Evolutionary conservation across 2,113 vertebrate species (phyloP), one percentile per base, ranked within the genome.

Genomic region (Onychorhynchus coronatus): DNA sequence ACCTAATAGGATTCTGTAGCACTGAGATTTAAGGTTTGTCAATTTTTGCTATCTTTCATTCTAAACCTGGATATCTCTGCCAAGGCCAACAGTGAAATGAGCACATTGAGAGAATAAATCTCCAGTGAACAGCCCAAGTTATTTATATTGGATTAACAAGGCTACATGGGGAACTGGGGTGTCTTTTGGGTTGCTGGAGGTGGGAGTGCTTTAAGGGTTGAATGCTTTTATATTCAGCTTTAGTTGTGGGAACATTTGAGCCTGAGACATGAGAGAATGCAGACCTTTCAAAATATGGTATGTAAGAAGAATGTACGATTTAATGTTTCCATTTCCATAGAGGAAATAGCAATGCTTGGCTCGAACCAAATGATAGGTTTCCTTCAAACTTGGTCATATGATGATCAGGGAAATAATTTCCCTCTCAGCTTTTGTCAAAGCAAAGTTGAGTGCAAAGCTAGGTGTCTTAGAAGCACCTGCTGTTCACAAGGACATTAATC

Each of bases 291-390:
- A 83, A 92, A 92, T 75, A 78, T 10, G 70, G 85, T 95, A 78
- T 95, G 89, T 81, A 67, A 93, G 89, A 93, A 91, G 91, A 96
- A 96, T 73, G 68, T 91, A 67, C 91, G 92, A 96, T 97, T 96
- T 96, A 96, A 77, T 91, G 85, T 95, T 96, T 95, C 93, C 82
- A 92, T 96, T 96, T 94, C 93, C 88, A 84, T 25, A 44, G 89
- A 92, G 87, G 85, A 96, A 97, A 96, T 75, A 94, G 88, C 86
- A 95, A 85, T 67, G 79, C 77, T 94, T 73, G 79, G 80, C 77
- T 91, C 77, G 47, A 95, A 81, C 28, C 61, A 93, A 94, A 89
- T 86, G 63, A 96, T 93, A 91, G 44, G 85, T 94, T 96, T 70
- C 74, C 94, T 89, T 96, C 71, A 63, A 85, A 72, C 30, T 59